A percentile compares a stretch with the other conserved stretches of the same genome.
These are phyloP conservation scores for Anthonomus grandis DNA, from an alignment of 1,140 invertebrate genomes.

Conservation along the genomic window DNA sequence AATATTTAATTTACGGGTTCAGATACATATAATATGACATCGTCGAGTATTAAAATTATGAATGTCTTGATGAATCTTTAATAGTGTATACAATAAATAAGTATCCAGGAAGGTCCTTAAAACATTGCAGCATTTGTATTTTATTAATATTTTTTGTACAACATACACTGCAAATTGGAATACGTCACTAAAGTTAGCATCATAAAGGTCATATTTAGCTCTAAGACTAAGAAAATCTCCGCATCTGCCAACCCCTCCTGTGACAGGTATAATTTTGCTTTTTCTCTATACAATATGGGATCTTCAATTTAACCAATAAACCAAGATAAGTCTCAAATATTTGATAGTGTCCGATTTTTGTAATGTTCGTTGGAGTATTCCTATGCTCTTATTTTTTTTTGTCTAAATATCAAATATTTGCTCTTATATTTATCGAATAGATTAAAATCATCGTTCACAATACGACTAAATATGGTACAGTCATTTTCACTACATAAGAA, in stretches of 20 bases:
- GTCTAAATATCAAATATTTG: background rate
- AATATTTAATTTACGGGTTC: no score
- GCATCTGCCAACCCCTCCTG: background rate
- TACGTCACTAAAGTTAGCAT: background rate
- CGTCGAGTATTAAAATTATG: background rate
- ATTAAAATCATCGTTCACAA: no score
- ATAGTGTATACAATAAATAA: background rate
- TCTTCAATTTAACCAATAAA: background rate
- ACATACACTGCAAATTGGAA: no score
- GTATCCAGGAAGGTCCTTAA: background rate
- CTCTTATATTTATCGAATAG: no score
- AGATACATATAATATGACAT: background rate
- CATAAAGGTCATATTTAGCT: background rate
- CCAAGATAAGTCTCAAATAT: background rate
- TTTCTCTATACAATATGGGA: background rate
- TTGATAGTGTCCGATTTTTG: background rate
- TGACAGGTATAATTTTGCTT: background rate
- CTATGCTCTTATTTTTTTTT: background rate
- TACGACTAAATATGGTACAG: no score
- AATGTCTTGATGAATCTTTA: background rate
- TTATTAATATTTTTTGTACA: background rate
- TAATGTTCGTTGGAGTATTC: background rate
- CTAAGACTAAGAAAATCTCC: background rate
- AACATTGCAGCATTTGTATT: background rate
- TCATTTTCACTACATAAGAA: no score